Conservation (phyloP, 2,797 vertebrate genomes). For the Bryconaethiops microstoma region DNA sequence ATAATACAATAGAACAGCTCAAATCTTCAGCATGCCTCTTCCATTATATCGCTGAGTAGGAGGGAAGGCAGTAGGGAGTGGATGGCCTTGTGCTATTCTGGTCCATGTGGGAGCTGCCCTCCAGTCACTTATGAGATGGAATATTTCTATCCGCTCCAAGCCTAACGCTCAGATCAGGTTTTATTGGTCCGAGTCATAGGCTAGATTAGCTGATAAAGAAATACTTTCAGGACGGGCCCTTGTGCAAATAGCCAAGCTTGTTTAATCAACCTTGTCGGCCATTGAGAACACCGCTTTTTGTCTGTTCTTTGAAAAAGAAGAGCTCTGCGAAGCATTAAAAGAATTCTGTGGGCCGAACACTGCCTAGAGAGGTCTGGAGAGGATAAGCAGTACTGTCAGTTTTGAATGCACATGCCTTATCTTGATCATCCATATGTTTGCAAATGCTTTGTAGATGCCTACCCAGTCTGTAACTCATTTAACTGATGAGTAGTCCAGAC, state of each 20-base stretch:
- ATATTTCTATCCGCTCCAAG: constrained; percentile 19
- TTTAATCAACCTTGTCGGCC: neutral
- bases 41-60: constrained; percentile 8
- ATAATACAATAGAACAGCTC: neutral
- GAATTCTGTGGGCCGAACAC: neutral
- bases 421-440: no score
- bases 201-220: constrained; percentile 1
- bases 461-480: no score
- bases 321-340: neutral
- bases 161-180: neutral
- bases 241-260: neutral
- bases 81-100: constrained; percentile 30
- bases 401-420: no score
- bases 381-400: neutral
- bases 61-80: constrained; percentile 12
- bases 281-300: neutral
- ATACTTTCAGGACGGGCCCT: neutral
- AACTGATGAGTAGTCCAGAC: no score
- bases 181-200: constrained; percentile 29
- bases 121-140: constrained; percentile 11
- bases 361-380: no score
- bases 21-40: neutral
- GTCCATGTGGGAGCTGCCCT: constrained; percentile 31
- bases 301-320: constrained; percentile 16
- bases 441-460: no score